Percentiles rank a stretch among this genome's conserved stretches.
Evolutionary conservation across 2,888 invertebrate species (phyloP).

Genomic region (Apotomis turbidana): DNA sequence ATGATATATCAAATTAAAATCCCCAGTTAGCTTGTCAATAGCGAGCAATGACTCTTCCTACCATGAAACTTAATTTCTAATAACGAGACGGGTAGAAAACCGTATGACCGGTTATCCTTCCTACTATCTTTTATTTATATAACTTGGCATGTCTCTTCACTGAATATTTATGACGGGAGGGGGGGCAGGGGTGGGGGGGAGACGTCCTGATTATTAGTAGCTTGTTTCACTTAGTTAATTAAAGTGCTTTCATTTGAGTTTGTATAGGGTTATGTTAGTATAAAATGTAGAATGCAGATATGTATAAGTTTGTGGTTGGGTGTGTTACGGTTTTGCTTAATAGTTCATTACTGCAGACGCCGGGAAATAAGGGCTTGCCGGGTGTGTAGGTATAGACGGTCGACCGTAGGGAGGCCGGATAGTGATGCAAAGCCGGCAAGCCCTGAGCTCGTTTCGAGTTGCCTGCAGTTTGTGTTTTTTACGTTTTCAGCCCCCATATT

Average conservation of each 20-base stretch:
- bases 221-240: constrained; percentile 35
- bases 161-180: constrained; percentile 37
- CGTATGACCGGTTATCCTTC: constrained; percentile 2
- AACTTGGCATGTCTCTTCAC: constrained; percentile 17
- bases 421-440: too few relatives aligned
- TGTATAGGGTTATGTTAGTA: not conserved
- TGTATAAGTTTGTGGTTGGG: not conserved
- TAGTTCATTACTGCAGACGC: too few relatives aligned
- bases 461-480: too few relatives aligned
- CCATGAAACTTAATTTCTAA: too few relatives aligned
- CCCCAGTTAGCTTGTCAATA: not conserved
- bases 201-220: constrained; percentile 20
- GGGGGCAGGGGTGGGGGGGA: not conserved
- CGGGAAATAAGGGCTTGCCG: too few relatives aligned
- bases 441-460: too few relatives aligned
- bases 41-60: too few relatives aligned
- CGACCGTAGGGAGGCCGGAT: too few relatives aligned
- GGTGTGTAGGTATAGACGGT: too few relatives aligned
- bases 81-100: not conserved
- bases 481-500: too few relatives aligned
- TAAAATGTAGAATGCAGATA: not conserved
- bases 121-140: constrained; percentile 27
- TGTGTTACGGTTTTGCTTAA: too few relatives aligned
- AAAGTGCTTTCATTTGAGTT: constrained; percentile 25
- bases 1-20: not conserved